Evolutionary conservation across 1,140 invertebrate genomes (phyloP).

Genomic region (Neodiprion fabricii): DNA sequence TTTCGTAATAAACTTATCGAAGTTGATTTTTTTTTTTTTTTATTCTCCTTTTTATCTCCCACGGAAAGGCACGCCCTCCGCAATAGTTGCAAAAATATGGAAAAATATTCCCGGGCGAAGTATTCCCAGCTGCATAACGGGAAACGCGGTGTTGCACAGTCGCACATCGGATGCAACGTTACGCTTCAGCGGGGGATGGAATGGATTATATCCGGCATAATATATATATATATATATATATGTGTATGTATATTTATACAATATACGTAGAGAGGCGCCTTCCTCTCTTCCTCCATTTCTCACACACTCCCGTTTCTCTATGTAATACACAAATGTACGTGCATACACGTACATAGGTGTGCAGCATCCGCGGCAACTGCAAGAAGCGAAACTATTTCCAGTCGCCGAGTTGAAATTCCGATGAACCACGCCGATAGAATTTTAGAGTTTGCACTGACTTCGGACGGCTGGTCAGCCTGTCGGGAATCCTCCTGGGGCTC

Average conservation of each 20-base stretch:
- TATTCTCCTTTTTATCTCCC: no score
- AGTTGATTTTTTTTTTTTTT: not conserved
- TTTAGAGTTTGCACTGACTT: not conserved
- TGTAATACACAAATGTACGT: no score
- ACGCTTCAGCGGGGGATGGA: not conserved
- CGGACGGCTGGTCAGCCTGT: not conserved
- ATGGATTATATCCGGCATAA: slow-evolving; percentile 1
- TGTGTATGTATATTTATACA: no score
- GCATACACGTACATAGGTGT: no score
- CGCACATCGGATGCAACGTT: not conserved
- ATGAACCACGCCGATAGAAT: slow-evolving; percentile 4
- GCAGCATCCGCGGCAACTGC: not conserved
- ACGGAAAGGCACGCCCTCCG: no score
- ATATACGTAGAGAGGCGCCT: no score
- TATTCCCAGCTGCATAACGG: not conserved
- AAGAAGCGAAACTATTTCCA: slow-evolving; percentile 3
- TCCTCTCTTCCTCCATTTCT: no score
- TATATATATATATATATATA: not conserved
- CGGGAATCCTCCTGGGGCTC: not conserved
- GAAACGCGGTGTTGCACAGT: not conserved
- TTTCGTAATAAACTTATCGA: not conserved
- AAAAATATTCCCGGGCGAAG: not conserved
- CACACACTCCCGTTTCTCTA: no score
- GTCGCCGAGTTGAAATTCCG: not conserved
- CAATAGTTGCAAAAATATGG: slow-evolving; percentile 4